Conservation (phyloP, 2,113 vertebrate species). For the Gobio gobio region DNA sequence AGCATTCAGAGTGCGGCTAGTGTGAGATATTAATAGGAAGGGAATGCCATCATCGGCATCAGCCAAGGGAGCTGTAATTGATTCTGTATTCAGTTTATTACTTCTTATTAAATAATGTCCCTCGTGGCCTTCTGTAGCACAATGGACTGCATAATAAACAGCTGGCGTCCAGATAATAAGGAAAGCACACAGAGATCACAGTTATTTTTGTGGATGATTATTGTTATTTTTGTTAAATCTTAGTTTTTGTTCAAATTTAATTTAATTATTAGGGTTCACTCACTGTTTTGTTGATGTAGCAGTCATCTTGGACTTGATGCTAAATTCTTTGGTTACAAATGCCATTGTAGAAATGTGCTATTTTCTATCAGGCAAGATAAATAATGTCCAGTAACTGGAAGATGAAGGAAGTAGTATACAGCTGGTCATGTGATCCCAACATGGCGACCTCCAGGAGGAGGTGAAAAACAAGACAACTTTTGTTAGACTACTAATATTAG, state of each 20-base stretch:
- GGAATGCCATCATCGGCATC: not conserved
- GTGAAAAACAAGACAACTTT: too few relatives aligned
- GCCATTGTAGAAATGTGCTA: too few relatives aligned
- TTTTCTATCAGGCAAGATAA: too few relatives aligned
- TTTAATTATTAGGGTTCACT: not conserved
- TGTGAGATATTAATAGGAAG: not conserved
- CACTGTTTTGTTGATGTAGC: not conserved
- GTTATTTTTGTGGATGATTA: not conserved
- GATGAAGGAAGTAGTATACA: too few relatives aligned
- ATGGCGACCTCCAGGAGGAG: too few relatives aligned
- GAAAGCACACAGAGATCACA: not conserved
- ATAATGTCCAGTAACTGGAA: too few relatives aligned
- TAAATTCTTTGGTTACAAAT: too few relatives aligned
- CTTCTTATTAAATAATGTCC: slow-evolving; percentile 10
- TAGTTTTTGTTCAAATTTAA: not conserved
- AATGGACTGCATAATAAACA: not conserved
- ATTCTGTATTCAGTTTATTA: not conserved
- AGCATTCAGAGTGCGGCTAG: not conserved
- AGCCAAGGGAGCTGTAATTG: not conserved
- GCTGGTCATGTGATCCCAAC: too few relatives aligned
- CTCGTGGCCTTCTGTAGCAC: not conserved
- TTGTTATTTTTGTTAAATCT: not conserved
- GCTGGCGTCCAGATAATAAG: not conserved
- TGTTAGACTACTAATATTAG: too few relatives aligned
- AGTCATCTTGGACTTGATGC: not conserved